phyloP scores from a whole-genome alignment of 2,888 invertebrate genomes.

The Lathronympha strigana region DNA sequence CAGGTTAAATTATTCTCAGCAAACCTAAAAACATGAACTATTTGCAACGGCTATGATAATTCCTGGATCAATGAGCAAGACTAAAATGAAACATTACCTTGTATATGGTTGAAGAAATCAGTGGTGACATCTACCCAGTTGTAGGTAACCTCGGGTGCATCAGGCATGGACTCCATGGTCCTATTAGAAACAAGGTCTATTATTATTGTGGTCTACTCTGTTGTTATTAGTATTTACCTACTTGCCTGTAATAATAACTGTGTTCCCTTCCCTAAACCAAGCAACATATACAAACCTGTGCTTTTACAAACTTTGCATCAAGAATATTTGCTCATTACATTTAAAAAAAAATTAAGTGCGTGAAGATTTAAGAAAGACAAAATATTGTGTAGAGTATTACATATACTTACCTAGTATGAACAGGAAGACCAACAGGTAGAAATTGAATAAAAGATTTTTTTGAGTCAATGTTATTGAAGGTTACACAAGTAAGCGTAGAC shows the following conservation, averaged over 20 bases:
- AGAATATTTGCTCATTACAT: neutral
- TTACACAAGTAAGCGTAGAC: neutral
- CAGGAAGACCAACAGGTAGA: neutral
- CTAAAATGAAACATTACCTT: conserved; percentile 61
- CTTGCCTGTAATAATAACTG: neutral
- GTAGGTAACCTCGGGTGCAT: conserved; percentile 77
- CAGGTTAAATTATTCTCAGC: too few species aligned
- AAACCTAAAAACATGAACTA: too few species aligned
- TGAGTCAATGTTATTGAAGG: conserved; percentile 5
- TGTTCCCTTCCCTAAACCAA: neutral
- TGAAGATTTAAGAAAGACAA: neutral
- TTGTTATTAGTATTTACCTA: neutral
- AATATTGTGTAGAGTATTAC: neutral
- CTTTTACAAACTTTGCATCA: neutral
- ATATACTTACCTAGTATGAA: neutral
- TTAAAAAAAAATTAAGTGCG: too few species aligned
- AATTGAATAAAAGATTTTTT: neutral
- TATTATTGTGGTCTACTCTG: neutral
- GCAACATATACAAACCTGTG: neutral
- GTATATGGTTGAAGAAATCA: conserved; percentile 76
- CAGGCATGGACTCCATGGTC: conserved; percentile 73
- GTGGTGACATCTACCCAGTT: conserved; percentile 88
- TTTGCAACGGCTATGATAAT: too few species aligned
- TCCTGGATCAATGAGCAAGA: too few species aligned
- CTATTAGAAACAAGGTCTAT: conserved; percentile 52